Base-by-base conservation (phyloP, 2,113 vertebrate species). In the Oceanodroma tethys region DNA sequence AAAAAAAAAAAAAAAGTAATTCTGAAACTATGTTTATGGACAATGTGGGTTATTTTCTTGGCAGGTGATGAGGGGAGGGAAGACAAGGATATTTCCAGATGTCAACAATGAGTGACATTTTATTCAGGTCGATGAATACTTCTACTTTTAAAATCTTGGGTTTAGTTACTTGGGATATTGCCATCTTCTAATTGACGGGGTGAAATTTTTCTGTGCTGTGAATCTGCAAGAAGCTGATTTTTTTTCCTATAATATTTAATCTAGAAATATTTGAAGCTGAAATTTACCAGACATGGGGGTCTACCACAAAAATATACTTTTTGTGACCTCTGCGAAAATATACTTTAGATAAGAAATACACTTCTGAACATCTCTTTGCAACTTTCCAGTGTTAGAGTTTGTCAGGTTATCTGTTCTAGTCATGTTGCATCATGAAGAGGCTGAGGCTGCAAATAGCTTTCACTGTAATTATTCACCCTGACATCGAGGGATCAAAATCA, bases 381-480 rank as follows among this genome's bases (percentile, higher is more conserved):
- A 18, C 56, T 90, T 85, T 52, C 9, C 18, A 67, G n/a, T 53
- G 30, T 47, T 90, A 10, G 16, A 68, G 5, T 79, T 93, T 90
- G 73, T 90, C 43, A 89, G 56, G 30, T 94, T 91, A 84, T 94
- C 68, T 85, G 32, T 71, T 93, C 73, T 65, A 79, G 45, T 90
- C 75, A 45, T 90, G 79, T 73, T 76, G 45, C 34, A 86, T 55
- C 66, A 68, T 62, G 63, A 92, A 90, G 30, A 94, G 13, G 29
- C 58, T 76, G 79, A 90, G 59, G 17, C 22, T 88, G 32, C 67
- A 82, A 96, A 52, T 55, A 80, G 67, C 42, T 88, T 93, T 92
- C 71, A 52, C n/a, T 96, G 79, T 81, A 95, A 88, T 93, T 94
- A 93, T 94, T 92, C 75, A 90, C 86, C 38, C 62, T 94, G 82